Evolutionary conservation across 2,113 vertebrate species (phyloP).

Genomic region (Poecile atricapillus): DNA sequence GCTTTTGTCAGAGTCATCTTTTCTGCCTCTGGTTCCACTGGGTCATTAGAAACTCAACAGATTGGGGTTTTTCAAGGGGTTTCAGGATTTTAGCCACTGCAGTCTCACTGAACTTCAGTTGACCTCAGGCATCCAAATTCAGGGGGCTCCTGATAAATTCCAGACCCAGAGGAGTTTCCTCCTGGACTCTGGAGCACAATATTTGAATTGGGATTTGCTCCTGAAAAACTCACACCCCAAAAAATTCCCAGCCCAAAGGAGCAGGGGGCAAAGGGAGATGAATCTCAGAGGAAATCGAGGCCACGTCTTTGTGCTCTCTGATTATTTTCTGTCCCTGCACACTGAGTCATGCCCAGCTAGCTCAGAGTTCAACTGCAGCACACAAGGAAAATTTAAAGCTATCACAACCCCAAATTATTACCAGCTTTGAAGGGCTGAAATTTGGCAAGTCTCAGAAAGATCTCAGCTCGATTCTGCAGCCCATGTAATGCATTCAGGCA

Average conservation of each 20-base stretch:
- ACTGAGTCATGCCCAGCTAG: constrained; percentile 28
- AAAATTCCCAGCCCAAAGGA: constrained; percentile 2
- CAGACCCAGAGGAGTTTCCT: background rate
- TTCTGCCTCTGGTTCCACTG: background rate
- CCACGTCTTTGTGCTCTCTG: background rate
- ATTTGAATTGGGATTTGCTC: background rate
- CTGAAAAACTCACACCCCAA: background rate
- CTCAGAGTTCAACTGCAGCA: constrained; percentile 21
- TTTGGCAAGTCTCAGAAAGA: background rate
- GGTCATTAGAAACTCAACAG: background rate
- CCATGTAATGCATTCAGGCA: background rate
- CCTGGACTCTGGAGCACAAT: background rate
- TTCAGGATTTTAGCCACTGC: background rate
- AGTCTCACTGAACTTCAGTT: background rate
- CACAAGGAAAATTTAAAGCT: constrained; percentile 14
- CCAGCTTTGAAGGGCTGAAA: background rate
- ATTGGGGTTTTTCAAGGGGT: background rate
- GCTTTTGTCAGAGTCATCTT: constrained; percentile 27
- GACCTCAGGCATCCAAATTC: background rate
- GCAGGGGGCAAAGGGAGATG: background rate
- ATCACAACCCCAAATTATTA: background rate
- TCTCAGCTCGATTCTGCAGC: background rate
- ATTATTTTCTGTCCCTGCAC: background rate
- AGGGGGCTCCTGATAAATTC: background rate
- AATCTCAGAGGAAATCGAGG: constrained; percentile 16